Evolutionary conservation across 1,140 invertebrate species (phyloP), one percentile per base, ranked within the genome.

Genomic region (Homarus americanus): DNA sequence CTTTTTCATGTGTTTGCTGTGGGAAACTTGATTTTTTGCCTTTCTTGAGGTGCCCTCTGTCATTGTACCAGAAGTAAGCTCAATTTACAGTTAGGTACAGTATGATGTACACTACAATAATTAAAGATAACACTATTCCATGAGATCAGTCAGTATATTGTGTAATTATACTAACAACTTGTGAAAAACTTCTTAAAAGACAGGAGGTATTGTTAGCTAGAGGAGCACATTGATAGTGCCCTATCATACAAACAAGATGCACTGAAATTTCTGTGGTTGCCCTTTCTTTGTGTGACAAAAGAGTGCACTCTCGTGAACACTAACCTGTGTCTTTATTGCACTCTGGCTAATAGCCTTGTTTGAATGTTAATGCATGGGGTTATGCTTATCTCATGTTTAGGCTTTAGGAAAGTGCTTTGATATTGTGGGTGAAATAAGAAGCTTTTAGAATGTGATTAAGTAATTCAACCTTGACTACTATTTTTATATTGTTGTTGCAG

Each of bases 1-100:
- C 76, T 88, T 72, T 66, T 2, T 80, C 86, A 88, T 76, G 3
- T 80, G 58, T 82, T n/a, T 90, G 87, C 87, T 40, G 78, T 83
- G 79, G 82, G 69, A 38, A 80, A 28, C 32, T 69, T 58, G 9
- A 17, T 32, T 82, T 79, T 82, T 76, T 76, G 28, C 72, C 72
- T 76, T 17, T 38, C n/a, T 73, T 82, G 44, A 40, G 17, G 24
- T 83, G 66, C 63, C 40, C 28, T 72, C 38, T 73, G 44, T 49
- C 78, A 73, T 12, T 80, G 53, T 76, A 88, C 53, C 38, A 69
- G 28, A 10, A 69, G 4, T 69, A 69, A 12, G 63, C 63, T 32
- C n/a, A 32, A 12, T 69, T 28, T 63, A 32, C 5, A 32, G n/a
- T 2, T 63, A 75, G 34, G n/a, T 44, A 10, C 44, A 20, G 53